Evolutionary conservation across 2,888 invertebrate genomes (phyloP), one percentile per base, ranked within the genome.

Genomic region (Tipula unca): DNA sequence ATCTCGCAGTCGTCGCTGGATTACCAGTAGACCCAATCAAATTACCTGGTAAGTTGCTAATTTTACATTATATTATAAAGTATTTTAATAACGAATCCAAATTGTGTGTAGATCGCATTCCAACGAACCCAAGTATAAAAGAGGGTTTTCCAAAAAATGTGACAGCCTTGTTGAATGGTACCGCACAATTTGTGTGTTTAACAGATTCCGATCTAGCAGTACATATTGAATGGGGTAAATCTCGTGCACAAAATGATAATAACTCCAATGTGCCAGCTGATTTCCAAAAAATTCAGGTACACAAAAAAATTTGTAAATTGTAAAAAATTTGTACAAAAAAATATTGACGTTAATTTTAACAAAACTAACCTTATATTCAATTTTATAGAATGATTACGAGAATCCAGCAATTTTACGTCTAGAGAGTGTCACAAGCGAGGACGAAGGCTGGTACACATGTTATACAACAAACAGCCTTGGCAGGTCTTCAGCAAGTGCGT

Each of bases 361-460:
- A 32, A 2, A 6, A 32, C 6, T 39, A 48, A 3, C n/a, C 48
- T 1, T n/a, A 32, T n/a, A 48, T 86, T 85, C 83, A 42, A 82
- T n/a, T 54, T 17, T 83, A 69, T 25, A 88, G 86, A 87, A 88
- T 17, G 88, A 87, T 85, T 86, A 87, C 32, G 89, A 93, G 87
- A 92, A 91, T 88, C 95, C 96, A 0, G 96, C 97, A 89, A 92
- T 94, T 29, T 91, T 98, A 85, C 93, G 94, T 82, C 91, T 99
- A 83, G 92, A 93, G 87, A 98, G 99, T 90, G 97, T 98, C 0
- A 97, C 97, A 0, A 93, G 94, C 87, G 94, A 95, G 29, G 95
- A 98, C 88, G 97, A 97, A 90, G 99, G 99, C 3, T 97, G 97
- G 96, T 99, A 99, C 89, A 96, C 97, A 0, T 99, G 99, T 90